Evolutionary conservation across 1,140 invertebrate species (phyloP), one percentile per base, ranked within the genome.

Genomic region (Planococcus citri): DNA sequence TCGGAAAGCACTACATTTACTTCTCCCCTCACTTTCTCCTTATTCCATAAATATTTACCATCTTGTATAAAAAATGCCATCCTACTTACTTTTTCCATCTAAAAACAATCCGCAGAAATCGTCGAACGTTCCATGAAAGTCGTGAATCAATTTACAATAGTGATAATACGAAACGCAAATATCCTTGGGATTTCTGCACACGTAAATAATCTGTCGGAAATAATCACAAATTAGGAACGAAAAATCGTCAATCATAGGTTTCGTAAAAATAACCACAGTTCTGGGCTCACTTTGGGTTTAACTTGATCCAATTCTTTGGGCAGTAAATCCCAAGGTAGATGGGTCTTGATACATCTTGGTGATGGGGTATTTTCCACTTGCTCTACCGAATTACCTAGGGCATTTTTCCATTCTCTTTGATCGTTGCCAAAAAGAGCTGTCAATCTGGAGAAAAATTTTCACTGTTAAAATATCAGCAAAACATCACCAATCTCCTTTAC

Each of bases 181-280:
- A 76, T 98, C 95, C 78, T 97, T 97, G 1, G 95, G 93, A 80
- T 97, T 95, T 64, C 95, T 83, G 0, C 89, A 84, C 0, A 93
- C 86, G 76, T 97, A 97, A 64, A 97, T 88, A 0, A 96, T 86
- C 88, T 95, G 78, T 61, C 78, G 79, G 73, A 73, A 58, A 20
- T 58, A 4, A 58, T 58, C 17, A 58, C 21, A 22, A 41, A 41
- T n/a, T n/a, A n/a, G n/a, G n/a, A n/a, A n/a, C n/a, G n/a, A n/a
- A n/a, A n/a, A n/a, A n/a, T n/a, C n/a, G n/a, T n/a, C n/a, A n/a
- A n/a, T n/a, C n/a, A n/a, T n/a, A n/a, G n/a, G n/a, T n/a, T n/a
- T n/a, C n/a, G n/a, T n/a, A n/a, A n/a, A n/a, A n/a, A n/a, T n/a
- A n/a, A n/a, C n/a, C n/a, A n/a, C n/a, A 33, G 29, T 33, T 51